phyloP scores from a whole-genome alignment of 2,797 vertebrate species.

The Diceros bicornis region DNA sequence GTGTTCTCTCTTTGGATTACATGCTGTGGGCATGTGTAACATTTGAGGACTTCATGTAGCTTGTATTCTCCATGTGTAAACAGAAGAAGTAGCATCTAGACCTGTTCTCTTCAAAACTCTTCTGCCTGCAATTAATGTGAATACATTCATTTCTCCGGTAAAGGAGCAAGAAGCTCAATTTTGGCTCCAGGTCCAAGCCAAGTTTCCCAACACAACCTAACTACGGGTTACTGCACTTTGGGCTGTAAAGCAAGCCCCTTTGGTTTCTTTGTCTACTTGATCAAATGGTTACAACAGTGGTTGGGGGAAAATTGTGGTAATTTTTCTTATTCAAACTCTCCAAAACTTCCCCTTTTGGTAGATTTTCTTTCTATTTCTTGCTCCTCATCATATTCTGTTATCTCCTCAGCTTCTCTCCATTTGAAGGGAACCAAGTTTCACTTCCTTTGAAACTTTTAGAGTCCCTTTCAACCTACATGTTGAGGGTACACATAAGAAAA shows the following conservation, averaged over 20 bases:
- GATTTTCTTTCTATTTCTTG: not conserved
- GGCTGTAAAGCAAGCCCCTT: not conserved
- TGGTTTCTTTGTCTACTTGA: not conserved
- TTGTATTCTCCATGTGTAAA: slow-evolving; percentile 4
- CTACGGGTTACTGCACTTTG: not conserved
- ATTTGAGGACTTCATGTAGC: not conserved
- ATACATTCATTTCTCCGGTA: not conserved
- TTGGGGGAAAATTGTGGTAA: not conserved
- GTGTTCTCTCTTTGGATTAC: not conserved
- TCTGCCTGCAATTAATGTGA: not conserved
- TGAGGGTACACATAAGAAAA: not conserved
- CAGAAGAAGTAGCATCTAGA: not conserved
- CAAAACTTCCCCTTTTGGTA: not conserved
- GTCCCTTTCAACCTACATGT: not conserved
- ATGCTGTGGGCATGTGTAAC: not conserved
- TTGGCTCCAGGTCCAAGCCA: not conserved
- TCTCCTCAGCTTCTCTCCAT: not conserved
- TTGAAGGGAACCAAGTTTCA: not conserved
- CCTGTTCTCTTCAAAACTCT: not conserved
- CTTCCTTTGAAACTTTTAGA: not conserved
- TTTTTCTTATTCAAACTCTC: slow-evolving; percentile 5
- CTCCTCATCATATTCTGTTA: not conserved
- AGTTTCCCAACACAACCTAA: not conserved
- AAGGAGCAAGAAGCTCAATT: not conserved
- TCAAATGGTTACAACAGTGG: not conserved